Base-by-base conservation (phyloP, 2,113 vertebrate species). In the Puntigrus tetrazona region DNA sequence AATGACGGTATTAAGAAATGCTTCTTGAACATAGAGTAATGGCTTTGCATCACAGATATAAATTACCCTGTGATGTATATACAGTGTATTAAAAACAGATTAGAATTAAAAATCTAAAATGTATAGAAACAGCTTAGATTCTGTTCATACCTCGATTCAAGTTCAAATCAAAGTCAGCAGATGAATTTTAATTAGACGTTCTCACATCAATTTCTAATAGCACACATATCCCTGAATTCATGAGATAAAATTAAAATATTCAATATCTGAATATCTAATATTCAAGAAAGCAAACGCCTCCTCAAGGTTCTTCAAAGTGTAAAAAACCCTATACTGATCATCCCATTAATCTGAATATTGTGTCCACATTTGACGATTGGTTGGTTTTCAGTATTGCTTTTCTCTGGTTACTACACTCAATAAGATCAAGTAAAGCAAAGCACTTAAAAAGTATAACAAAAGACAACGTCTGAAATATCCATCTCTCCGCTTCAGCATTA, bases 401-500 rank as follows among this genome's bases (percentile, higher is more conserved):
- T 43, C 6, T 13, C 36, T 8, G 22, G n/a, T n/a, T n/a, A n/a
- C n/a, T n/a, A n/a, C 7, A 31, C 10, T 61, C 55, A 8, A 22
- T 50, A 22, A 18, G 34, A 78, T 78, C 16, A 29, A 79, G 36
- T 31, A 45, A 31, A 47, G 55, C 11, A 80, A 31, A 47, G 55
- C 34, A 61, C 13, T 59, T 41, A n/a, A 78, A n/a, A 14, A 27
- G 20, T 2, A 47, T 27, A 69, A 52, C 83, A 70, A 70, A n/a
- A 78, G 75, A 55, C 6, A 14, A 55, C 11, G 81, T 29, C 47
- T 31, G 57, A 77, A 77, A 45, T 16, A n/a, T 74, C 70, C 11
- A 47, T 80, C 50, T 69, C 45, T 34, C 31, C 18, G 20, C 55
- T 7, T 31, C 67, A 73, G 55, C 29, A 69, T 84, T 38, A 81